A percentile compares a stretch with the other conserved stretches of the same genome.
Conservation (phyloP, 2,888 invertebrate species). For the Mesorhabditis spiculigera region DNA sequence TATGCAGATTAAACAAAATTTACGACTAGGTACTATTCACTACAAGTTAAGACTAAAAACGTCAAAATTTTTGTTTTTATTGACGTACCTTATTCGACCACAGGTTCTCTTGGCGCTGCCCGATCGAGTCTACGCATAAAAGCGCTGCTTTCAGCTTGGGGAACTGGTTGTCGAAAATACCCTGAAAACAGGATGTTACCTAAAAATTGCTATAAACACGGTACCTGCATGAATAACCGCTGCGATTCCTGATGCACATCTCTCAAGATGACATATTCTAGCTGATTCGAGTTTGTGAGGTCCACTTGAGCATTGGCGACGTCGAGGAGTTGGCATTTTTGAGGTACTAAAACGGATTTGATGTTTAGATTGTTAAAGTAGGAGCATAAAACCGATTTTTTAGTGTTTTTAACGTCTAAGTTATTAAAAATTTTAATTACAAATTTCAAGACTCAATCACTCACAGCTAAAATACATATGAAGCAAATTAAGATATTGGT, state of each 20-base stretch:
- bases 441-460: no score
- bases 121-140: constrained; percentile 1
- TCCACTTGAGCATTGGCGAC: neutral
- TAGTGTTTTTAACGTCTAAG: no score
- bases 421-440: no score
- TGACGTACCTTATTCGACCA: neutral
- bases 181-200: neutral
- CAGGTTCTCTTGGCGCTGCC: constrained; percentile 5
- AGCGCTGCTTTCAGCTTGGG: neutral
- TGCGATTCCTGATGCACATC: neutral
- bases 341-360: neutral
- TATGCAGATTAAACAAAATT: neutral
- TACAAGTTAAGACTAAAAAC: neutral
- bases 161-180: neutral
- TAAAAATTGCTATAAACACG: neutral
- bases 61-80: neutral
- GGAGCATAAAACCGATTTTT: no score
- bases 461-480: no score
- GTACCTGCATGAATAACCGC: neutral
- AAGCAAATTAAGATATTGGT: no score
- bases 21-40: no score
- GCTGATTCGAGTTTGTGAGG: neutral
- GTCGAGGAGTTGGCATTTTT: neutral
- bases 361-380: no score
- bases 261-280: neutral